phyloP scores from a whole-genome alignment of 2,113 vertebrate species.

The Xiphophorus hellerii region DNA sequence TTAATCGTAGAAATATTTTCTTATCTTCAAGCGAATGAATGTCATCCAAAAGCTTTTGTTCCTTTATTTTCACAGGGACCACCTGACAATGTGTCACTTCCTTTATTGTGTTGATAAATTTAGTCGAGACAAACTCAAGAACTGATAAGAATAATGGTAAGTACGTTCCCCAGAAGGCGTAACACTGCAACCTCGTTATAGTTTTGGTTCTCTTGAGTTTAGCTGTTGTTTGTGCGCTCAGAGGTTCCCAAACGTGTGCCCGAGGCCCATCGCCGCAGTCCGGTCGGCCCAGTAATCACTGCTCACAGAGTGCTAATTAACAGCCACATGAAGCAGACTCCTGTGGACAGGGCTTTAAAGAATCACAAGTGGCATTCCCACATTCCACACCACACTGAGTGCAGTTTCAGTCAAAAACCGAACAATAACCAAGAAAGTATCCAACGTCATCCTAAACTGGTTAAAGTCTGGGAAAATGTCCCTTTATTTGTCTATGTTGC shows the following conservation, averaged over 20 bases:
- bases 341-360: slow-evolving; percentile 25
- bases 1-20: background rate
- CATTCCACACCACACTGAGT: slow-evolving; percentile 38
- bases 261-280: slow-evolving; percentile 20
- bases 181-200: background rate
- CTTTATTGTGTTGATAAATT: background rate
- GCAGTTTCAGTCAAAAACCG: background rate
- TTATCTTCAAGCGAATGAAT: background rate
- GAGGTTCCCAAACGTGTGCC: slow-evolving; percentile 13
- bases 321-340: slow-evolving; percentile 38
- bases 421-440: background rate
- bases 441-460: background rate
- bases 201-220: background rate
- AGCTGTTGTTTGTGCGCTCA: background rate
- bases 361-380: slow-evolving; percentile 43
- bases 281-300: slow-evolving; percentile 43
- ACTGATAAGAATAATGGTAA: too few relatives aligned
- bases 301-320: slow-evolving; percentile 60
- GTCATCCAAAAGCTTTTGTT: background rate
- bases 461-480: background rate
- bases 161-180: background rate
- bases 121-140: background rate
- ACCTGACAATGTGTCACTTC: background rate
- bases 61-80: fast-evolving
- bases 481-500: background rate